Evolutionary conservation across 2,797 vertebrate species (phyloP), one percentile per base, ranked within the genome.

Genomic region (Silurus aristotelis): DNA sequence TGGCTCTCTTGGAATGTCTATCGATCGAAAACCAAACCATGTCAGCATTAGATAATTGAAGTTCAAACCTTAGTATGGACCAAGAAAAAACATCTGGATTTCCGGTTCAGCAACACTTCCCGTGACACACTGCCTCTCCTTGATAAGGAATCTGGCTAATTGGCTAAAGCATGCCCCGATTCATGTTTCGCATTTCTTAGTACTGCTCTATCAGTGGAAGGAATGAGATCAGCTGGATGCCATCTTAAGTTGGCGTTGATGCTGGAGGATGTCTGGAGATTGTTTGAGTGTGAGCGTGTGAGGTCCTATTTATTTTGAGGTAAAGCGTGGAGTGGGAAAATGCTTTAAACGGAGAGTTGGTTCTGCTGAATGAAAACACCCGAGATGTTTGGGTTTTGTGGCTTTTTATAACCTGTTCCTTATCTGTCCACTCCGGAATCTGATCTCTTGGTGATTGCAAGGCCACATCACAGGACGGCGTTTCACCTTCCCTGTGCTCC

Each of bases 371-470:
- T 52, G 48, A 55, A 8, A 55, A 48, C 72, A 55, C 12, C 6
- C 13, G 6, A 17, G 71, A 55, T 55, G 70, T 4, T 72, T 38
- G 43, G 20, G 7, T 22, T 71, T 46, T 22, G n/a, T 9, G 43
- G 12, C 19, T 14, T 72, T 75, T 66, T 81, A 85, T 87, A 89
- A 89, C 87, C 90, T 91, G 91, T 93, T 94, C 92, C 91, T 92
- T 90, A 94, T 90, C 89, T 88, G 94, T 94, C 93, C 93, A 89
- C 89, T 92, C 89, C 90, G 93, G 94, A 95, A 94, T 94, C 93
- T 92, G 92, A 89, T 80, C 87, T 90, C 81, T 86, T 89, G 92
- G 92, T 78, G 89, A 92, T 38, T 38, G 38, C 38, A 38, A 88
- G 88, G 86, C 27, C 89, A 93, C 92, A 94, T 94, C 92, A 93